Evolutionary conservation across 2,113 vertebrate species (phyloP).

Genomic region (Eulacestoma nigropectus): DNA sequence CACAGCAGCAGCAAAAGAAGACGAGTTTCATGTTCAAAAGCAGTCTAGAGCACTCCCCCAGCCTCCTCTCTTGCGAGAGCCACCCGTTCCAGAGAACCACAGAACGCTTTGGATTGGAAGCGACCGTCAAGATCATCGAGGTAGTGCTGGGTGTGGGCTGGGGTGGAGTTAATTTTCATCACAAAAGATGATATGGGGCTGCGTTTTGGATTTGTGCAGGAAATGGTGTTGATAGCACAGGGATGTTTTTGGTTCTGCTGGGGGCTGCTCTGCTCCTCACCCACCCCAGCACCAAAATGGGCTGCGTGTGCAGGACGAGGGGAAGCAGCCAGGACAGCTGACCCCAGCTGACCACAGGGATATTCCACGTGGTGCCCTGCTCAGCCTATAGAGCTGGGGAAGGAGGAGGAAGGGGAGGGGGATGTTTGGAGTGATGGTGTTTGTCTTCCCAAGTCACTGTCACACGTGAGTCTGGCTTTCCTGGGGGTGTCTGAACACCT

Average conservation of each 20-base stretch:
- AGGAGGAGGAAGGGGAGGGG: neutral
- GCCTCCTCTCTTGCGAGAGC: neutral
- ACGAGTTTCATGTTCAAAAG: neutral
- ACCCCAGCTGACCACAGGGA: neutral
- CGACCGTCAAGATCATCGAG: rapidly evolving
- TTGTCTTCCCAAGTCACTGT: neutral
- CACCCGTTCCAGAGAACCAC: neutral
- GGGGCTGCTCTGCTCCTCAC: neutral
- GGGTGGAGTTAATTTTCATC: neutral
- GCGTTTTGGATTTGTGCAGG: neutral
- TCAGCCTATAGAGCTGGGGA: neutral
- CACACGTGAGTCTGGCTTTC: rapidly evolving
- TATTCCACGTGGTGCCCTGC: too few species aligned
- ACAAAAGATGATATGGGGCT: neutral
- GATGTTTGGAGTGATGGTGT: neutral
- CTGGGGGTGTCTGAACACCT: neutral
- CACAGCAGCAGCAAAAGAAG: neutral
- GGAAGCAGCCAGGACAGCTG: neutral
- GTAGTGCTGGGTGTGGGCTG: neutral
- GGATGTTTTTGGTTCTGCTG: neutral
- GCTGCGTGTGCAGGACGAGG: rapidly evolving
- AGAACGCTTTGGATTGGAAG: neutral
- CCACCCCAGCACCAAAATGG: rapidly evolving
- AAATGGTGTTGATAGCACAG: neutral
- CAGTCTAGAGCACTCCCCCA: neutral